Evolutionary conservation across 2,113 vertebrate species (phyloP).

Genomic region (Seriola rivoliana): DNA sequence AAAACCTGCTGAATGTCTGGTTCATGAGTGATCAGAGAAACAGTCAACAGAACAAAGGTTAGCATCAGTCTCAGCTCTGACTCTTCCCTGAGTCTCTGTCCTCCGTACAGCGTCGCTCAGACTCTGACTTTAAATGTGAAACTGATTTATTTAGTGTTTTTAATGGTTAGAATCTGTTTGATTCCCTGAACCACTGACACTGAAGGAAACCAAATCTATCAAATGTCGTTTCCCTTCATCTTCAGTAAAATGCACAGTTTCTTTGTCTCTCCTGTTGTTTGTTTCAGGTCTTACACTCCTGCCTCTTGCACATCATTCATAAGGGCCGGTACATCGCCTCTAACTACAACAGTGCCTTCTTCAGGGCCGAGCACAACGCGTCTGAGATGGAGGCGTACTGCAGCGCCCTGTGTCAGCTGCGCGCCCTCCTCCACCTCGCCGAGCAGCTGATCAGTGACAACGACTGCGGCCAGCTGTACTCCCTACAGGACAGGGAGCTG

Average conservation of each 20-base stretch:
- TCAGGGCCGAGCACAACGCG: conserved; percentile 89
- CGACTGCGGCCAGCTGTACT: conserved; percentile 85
- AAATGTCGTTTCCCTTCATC: background rate
- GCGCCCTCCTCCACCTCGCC: conserved; percentile 89
- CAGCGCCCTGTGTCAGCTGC: conserved; percentile 90
- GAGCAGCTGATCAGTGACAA: conserved; percentile 87
- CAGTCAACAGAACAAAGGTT: too few species aligned
- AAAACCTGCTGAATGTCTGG: too few species aligned
- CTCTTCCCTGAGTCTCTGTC: too few species aligned
- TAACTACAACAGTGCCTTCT: conserved; percentile 88
- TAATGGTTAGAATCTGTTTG: too few species aligned
- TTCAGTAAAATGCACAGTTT: background rate
- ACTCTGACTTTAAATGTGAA: too few species aligned
- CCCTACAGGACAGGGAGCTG: conserved; percentile 80
- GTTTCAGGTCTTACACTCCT: conserved; percentile 85
- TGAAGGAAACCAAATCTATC: too few species aligned
- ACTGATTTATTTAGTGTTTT: too few species aligned
- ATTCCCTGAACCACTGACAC: too few species aligned
- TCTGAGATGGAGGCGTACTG: conserved; percentile 91
- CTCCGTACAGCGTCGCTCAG: too few species aligned
- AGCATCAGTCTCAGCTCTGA: too few species aligned
- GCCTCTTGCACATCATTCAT: conserved; percentile 88
- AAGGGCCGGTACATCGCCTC: conserved; percentile 89
- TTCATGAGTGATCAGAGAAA: too few species aligned
- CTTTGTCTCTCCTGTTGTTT: conserved; percentile 59